phyloP scores from a whole-genome alignment of 2,797 vertebrate genomes.

The Xenopus petersii region DNA sequence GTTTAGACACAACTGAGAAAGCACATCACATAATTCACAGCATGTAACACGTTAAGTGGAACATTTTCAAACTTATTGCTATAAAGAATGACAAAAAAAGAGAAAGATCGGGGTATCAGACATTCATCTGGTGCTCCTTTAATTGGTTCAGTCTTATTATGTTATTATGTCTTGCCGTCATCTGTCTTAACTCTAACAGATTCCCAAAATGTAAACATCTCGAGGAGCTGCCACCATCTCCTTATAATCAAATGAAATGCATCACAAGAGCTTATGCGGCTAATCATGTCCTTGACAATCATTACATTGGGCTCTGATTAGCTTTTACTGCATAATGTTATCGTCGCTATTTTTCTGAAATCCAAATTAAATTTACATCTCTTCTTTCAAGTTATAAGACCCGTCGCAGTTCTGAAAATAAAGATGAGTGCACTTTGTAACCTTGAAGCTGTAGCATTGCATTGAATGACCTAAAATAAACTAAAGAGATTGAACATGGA shows the following conservation, averaged over 20 bases:
- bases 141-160: background rate
- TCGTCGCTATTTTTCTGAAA: conserved; percentile 5
- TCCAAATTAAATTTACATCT: background rate
- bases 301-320: conserved; percentile 21
- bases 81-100: too few relatives aligned
- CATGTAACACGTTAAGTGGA: too few relatives aligned
- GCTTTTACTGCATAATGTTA: conserved; percentile 15
- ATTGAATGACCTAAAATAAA: too few relatives aligned
- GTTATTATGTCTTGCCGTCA: background rate
- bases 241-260: conserved; percentile 25
- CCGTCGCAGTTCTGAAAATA: background rate
- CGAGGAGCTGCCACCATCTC: background rate
- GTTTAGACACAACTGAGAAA: too few relatives aligned
- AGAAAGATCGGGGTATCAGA: too few relatives aligned
- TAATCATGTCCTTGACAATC: conserved; percentile 21
- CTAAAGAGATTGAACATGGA: too few relatives aligned
- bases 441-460: background rate
- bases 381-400: background rate
- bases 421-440: background rate
- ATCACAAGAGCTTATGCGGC: conserved; percentile 12
- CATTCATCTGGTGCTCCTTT: background rate
- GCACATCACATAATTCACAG: too few relatives aligned
- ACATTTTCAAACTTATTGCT: too few relatives aligned
- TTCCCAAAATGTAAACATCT: background rate
- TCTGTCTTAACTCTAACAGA: background rate